Percentiles rank a stretch among this genome's conserved stretches.
Conservation (phyloP, 1,140 invertebrate species). For the Cryptotermes secundus region DNA sequence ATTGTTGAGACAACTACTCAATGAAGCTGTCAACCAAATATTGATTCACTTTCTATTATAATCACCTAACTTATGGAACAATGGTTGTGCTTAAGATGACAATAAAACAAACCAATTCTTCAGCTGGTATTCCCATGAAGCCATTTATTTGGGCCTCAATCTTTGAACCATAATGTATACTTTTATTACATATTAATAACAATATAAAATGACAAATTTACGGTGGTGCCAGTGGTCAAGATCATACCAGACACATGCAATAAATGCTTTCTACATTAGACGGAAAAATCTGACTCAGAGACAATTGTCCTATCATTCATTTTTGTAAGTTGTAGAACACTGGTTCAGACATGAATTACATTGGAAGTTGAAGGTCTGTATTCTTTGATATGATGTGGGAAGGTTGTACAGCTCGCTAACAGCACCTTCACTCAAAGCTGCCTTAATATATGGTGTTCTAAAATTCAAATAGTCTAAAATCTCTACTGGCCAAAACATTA, state of each 20-base stretch:
- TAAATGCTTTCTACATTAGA: neutral
- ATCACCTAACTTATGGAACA: too few species aligned
- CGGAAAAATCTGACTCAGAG: neutral
- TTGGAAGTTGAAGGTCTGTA: neutral
- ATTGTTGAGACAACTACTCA: neutral
- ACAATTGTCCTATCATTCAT: neutral
- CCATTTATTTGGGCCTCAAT: neutral
- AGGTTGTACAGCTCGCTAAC: conserved; percentile 24
- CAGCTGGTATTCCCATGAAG: neutral
- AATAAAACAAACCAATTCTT: neutral
- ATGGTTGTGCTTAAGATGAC: neutral
- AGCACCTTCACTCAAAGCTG: conserved; percentile 21
- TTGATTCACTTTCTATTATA: neutral
- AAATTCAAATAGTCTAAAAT: conserved; percentile 27
- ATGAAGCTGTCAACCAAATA: neutral
- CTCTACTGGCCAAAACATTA: conserved; percentile 22
- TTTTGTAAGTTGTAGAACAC: neutral
- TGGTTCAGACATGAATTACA: neutral
- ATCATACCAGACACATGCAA: neutral
- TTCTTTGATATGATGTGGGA: conserved; percentile 28
- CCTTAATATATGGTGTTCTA: conserved; percentile 23
- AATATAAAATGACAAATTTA: neutral
- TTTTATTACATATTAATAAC: neutral
- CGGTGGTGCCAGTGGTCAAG: neutral
- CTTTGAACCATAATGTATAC: neutral